Base-by-base conservation (phyloP, 2,797 vertebrate species). In the Sebastiscus tertius region DNA sequence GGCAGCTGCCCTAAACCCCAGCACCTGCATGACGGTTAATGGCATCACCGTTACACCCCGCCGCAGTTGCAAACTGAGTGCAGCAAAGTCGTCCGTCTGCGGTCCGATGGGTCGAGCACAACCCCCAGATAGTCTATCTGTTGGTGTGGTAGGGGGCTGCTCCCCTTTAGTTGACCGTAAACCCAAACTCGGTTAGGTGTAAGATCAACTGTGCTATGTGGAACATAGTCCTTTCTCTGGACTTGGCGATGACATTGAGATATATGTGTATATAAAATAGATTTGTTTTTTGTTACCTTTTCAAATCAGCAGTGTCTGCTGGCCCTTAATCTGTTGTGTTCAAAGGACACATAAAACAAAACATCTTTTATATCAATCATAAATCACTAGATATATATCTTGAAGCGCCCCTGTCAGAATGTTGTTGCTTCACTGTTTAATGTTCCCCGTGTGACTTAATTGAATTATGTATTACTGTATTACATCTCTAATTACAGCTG, bases 161-260 rank as follows among this genome's bases (percentile, higher is more conserved):
- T 52, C 0, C 0, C n/a, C 49, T 52, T 52, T 52, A n/a, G 0
- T 52, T 52, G 0, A 2, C 20, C 0, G 6, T 52, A 6, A 52
- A 52, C 18, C 2, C 49, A 20, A 52, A 52, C 49, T 52, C 20
- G 0, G 20, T n/a, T n/a, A 20, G 7, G 20, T 52, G 0, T 52
- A 52, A 52, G 49, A 52, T 52, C 0, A 49, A 49, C 46, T 52
- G 49, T 20, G 7, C 46, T n/a, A 18, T 49, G 46, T 20, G 0
- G 46, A 49, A 49, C 18, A 20, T 49, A 39, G 12, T 39, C 36
- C 12, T 1, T 39, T 39, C 12, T 39, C 36, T 39, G 36, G 36
- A 13, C 33, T 33, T 33, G 39, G 6, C 14, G 14, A 42, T 42
- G 39, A 46, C 42, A 46, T 18, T 18, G 42, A 46, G 16, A 18